Conservation (phyloP, 1,140 invertebrate species). For the Aporrectodea caliginosa region DNA sequence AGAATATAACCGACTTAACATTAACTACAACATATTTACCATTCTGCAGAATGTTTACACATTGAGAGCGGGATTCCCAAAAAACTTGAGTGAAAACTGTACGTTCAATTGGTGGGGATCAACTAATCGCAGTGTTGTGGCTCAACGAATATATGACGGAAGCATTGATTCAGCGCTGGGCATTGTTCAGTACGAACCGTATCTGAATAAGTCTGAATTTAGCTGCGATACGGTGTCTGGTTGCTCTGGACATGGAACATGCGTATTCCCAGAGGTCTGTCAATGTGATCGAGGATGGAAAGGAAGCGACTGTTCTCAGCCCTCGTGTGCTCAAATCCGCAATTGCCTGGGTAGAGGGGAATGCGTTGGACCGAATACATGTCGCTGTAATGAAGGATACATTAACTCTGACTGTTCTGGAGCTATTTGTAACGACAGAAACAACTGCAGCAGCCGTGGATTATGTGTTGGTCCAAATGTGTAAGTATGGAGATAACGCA, state of each 20-base stretch:
- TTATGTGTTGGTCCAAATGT: conserved; percentile 34
- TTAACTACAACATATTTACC: background rate
- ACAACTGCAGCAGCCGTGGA: conserved; percentile 36
- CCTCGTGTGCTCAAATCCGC: conserved; percentile 16
- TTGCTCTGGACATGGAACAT: conserved; percentile 25
- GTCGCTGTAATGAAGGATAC: conserved; percentile 22
- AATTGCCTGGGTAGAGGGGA: conserved; percentile 21
- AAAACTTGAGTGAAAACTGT: conserved; percentile 9
- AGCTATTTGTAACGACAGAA: conserved; percentile 23
- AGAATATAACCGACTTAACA: background rate
- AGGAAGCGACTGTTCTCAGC: conserved; percentile 14
- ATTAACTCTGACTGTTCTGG: conserved; percentile 17
- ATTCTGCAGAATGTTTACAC: background rate
- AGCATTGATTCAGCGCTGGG: conserved; percentile 1
- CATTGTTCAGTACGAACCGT: conserved; percentile 3
- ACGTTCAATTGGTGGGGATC: conserved; percentile 24
- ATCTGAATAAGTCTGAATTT: conserved; percentile 5
- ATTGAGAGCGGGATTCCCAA: background rate
- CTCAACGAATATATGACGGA: background rate
- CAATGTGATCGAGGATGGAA: conserved; percentile 24
- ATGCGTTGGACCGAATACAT: conserved; percentile 28
- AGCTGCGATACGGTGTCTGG: background rate
- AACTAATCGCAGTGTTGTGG: background rate
- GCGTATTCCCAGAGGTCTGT: conserved; percentile 19
- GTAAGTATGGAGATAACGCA: too few relatives aligned